Evolutionary conservation across 2,888 invertebrate species (phyloP), one percentile per base, ranked within the genome.

Genomic region (Prosapia bicincta): DNA sequence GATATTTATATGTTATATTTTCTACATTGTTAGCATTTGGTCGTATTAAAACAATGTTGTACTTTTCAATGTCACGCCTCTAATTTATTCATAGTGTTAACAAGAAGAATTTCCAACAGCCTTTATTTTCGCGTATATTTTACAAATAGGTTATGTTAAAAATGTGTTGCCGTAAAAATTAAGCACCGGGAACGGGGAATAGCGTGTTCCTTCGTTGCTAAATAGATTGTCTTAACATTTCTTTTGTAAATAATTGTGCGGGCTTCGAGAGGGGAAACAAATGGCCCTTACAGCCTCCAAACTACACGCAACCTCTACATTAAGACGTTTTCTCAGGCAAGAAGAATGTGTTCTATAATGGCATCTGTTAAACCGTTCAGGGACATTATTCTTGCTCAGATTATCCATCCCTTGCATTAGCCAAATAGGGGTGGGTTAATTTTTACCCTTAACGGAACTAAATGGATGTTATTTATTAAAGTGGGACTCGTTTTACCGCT

Each of bases 271-370:
- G 23, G 69, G 28, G 43, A 66, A 66, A 74, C 74, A 74, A 74
- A 74, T 69, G 74, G 54, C 28, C 38, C 38, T 69, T 65, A 69
- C 74, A 69, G 54, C 65, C 74, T 69, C 73, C 43, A 68, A 68
- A 68, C 65, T 65, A 68, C 74, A 74, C 74, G 74, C 74, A 74
- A 74, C 74, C 74, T 69, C 74, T 74, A 74, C 69, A 65, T 74
- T 69, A 38, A 74, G 74, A 65, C 74, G 66, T 74, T 74, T 74
- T 54, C 54, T 54, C 20, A 54, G 65, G 28, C 54, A 69, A 74
- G 74, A 74, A 74, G 69, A 74, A 74, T 54, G 54, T 54, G 54
- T 54, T 54, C 20, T 5, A 20, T 54, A 54, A 54, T 54, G 3
- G 54, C 54, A 3, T 5, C 13, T n/a, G 54, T 54, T 54, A 54